Evolutionary conservation across 2,113 vertebrate species (phyloP), one percentile per base, ranked within the genome.

Genomic region (Thalassoma bifasciatum): DNA sequence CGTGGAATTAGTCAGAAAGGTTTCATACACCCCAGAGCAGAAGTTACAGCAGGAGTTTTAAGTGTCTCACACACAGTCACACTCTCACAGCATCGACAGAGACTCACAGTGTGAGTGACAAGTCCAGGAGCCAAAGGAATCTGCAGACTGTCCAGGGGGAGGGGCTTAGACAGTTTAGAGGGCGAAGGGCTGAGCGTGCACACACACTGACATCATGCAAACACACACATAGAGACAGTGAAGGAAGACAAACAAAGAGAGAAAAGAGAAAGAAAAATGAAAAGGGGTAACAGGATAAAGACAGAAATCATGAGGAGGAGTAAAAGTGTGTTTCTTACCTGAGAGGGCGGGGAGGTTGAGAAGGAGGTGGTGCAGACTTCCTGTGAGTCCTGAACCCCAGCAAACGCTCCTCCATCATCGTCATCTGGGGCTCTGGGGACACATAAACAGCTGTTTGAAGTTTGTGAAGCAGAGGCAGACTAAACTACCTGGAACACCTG

Each of bases 341-440:
- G 98, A 68, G 98, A 98, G 37, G 98, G 97, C 72, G 98, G 98
- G 12, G 98, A 99, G 70, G 98, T 99, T 86, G 98, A 99, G 93
- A 99, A 99, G 53, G 97, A 99, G 2, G 98, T 98, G 80, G 97
- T 96, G 83, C 97, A 99, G 79, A 97, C 96, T 93, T 99, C 98
- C 87, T 99, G 98, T 2, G 98, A 99, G 44, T 99, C 98, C 88
- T 99, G 98, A 69, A 97, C 96, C 8, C 96, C 95, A 22, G 92
- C 92, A 49, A 95, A 96, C 0, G 85, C 77, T 16, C 91, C 92
- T 42, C 90, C 94, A 2, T 95, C 94, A 19, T 99, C 97, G 23
- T 98, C 97, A 1, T 93, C 95, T 54, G 95, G 82, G 37, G 93
- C 83, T 89, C 94, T 95, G 85, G 16, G 30, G 19, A 53, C 22